Evolutionary conservation across 2,113 vertebrate genomes (phyloP).

Genomic region (Peromyscus californicus): DNA sequence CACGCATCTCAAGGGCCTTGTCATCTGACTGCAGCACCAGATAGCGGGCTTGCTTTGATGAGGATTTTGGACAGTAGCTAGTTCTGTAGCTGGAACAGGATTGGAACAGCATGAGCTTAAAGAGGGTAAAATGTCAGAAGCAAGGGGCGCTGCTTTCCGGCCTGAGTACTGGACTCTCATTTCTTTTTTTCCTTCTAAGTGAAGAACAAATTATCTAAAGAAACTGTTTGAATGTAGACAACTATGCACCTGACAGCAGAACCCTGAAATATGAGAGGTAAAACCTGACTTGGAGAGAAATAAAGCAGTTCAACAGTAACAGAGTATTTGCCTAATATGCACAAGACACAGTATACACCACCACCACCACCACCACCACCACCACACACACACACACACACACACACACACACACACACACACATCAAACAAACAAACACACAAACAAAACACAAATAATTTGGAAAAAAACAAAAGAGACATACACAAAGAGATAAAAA

Average conservation of each 20-base stretch:
- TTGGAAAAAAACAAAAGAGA: background rate
- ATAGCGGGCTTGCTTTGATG: background rate
- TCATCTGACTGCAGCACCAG: background rate
- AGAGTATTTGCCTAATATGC: no score
- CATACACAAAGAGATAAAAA: background rate
- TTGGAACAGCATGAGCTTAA: background rate
- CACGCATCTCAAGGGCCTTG: background rate
- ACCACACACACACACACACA: background rate
- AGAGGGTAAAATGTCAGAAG: background rate
- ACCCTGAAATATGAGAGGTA: background rate
- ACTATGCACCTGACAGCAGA: background rate
- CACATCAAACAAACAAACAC: background rate
- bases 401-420: background rate
- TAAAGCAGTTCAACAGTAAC: background rate
- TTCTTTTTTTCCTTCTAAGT: background rate
- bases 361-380: no score
- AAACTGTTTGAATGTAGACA: background rate
- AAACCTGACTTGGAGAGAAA: background rate
- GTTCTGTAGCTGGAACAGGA: background rate
- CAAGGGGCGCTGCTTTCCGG: background rate
- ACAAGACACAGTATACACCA: background rate
- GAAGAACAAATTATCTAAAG: constrained; percentile 12
- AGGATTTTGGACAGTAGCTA: background rate
- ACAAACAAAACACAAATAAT: background rate
- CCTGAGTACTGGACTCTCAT: background rate